phyloP scores from a whole-genome alignment of 2,888 invertebrate species.

The Hyppa rectilinea region DNA sequence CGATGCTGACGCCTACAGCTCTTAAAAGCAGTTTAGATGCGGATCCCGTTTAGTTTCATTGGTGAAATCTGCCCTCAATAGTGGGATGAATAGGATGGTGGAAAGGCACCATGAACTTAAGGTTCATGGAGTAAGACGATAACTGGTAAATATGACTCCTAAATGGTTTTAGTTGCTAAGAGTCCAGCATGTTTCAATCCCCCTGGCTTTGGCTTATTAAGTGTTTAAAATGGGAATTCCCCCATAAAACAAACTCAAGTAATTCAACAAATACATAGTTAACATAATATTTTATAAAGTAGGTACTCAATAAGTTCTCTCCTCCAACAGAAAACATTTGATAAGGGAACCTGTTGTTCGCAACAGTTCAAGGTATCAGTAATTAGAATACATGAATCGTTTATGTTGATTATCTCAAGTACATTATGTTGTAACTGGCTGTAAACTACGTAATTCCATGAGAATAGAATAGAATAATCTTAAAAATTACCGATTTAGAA shows the following conservation, averaged over 20 bases:
- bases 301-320: neutral
- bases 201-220: neutral
- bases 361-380: slow-evolving; percentile 16
- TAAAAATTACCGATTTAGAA: no score
- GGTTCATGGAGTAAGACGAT: neutral
- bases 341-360: slow-evolving; percentile 8
- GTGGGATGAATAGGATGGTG: neutral
- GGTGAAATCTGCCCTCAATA: no score
- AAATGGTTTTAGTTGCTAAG: slow-evolving; percentile 3
- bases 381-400: slow-evolving; percentile 1
- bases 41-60: no score
- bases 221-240: neutral
- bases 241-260: neutral
- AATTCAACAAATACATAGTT: neutral
- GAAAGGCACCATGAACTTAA: neutral
- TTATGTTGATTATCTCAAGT: neutral
- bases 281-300: neutral
- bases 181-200: neutral
- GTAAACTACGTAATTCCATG: neutral
- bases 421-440: neutral
- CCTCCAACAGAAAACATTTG: neutral
- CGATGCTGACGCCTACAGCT: no score
- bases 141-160: neutral
- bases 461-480: no score
- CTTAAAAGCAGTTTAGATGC: no score